phyloP scores from a whole-genome alignment of 2,113 vertebrate species.

The Cariama cristata region DNA sequence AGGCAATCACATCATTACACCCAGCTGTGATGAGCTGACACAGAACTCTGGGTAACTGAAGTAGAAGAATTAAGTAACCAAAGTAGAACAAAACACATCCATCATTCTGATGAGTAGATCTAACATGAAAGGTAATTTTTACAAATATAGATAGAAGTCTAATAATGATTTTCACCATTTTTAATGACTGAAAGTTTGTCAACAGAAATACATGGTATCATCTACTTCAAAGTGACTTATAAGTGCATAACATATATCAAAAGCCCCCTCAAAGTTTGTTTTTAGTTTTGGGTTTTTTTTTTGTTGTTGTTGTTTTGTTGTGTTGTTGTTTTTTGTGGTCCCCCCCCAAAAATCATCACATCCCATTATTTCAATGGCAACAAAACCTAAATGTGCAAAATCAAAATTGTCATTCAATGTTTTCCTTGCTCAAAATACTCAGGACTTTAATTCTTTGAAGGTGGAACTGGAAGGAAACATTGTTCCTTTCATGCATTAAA shows the following conservation, averaged over 20 bases:
- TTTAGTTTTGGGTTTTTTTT: not conserved
- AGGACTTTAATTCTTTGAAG: not conserved
- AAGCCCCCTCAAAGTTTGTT: not conserved
- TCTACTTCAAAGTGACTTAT: not conserved
- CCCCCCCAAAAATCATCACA: not conserved
- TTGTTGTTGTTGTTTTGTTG: too few species aligned
- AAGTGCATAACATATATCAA: not conserved
- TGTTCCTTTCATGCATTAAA: not conserved
- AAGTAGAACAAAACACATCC: not conserved
- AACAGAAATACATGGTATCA: not conserved
- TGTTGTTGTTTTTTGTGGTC: too few species aligned
- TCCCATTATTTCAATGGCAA: not conserved
- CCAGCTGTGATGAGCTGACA: not conserved
- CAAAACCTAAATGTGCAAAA: not conserved
- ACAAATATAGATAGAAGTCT: not conserved
- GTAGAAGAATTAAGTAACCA: not conserved
- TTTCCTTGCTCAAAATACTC: not conserved
- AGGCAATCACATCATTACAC: not conserved
- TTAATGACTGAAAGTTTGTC: not conserved
- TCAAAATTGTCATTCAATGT: not conserved
- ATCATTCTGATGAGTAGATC: not conserved
- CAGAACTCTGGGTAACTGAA: not conserved
- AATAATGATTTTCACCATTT: not conserved
- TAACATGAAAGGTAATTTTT: not conserved
- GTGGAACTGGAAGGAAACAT: not conserved